Evolutionary conservation across 2,113 vertebrate genomes (phyloP), one percentile per base, ranked within the genome.

Genomic region (Seriola rivoliana): DNA sequence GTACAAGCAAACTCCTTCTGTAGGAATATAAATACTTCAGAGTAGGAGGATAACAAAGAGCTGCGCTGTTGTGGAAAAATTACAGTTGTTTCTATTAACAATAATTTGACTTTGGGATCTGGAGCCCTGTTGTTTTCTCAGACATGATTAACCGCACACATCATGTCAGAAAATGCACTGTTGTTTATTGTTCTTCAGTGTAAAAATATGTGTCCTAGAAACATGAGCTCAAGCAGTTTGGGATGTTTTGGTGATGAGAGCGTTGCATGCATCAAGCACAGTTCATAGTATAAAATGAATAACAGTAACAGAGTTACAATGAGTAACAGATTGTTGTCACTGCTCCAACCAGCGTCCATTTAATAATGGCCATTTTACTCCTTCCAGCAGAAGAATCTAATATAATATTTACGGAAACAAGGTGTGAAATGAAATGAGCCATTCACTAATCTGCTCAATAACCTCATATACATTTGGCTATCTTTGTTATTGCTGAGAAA

Each of bases 351-450:
- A 32, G 3, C 1, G 1, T 74, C 40, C 7, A 44, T 76, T 78
- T 67, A 7, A 36, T 46, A 42, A 48, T 42, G 23, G 16, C 19
- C 21, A 21, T 70, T 85, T 80, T 77, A 65, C 42, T 67, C n/a
- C 29, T 58, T 16, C 11, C 6, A 5, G 10, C 6, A 0, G 40
- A 42, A 58, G 21, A 66, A 32, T 38, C 23, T 67, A 0, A 75
- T 34, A 8, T 54, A 3, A 40, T 67, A 71, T 71, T 58, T 36
- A 38, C 19, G 23, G 71, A 63, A 0, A n/a, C 32, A 52, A 64
- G 38, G 44, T 1, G 29, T 69, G 63, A 86, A 72, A 78, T 60
- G 3, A 80, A 71, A 82, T 75, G 54, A 79, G 40, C 34, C 40
- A 40, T 32, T 48, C 25, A 57, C 16, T 57, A 23, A 44, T 79